Evolutionary conservation across 2,113 vertebrate species (phyloP).

Genomic region (Trogon melanurus): DNA sequence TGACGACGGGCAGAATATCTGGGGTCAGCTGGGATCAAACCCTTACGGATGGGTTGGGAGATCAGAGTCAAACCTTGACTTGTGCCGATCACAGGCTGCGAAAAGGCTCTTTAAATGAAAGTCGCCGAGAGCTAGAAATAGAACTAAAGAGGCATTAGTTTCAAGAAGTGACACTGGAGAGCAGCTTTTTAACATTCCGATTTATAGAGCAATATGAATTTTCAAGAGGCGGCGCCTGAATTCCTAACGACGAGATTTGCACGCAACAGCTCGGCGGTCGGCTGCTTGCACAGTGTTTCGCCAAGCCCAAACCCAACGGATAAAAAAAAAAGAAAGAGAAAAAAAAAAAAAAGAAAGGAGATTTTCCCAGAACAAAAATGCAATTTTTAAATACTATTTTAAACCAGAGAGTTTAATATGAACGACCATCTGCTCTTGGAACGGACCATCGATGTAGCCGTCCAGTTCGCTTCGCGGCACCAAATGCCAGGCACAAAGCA

Average conservation of each 20-base stretch:
- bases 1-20: neutral
- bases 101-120: neutral
- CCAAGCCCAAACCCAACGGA: neutral
- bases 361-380: neutral
- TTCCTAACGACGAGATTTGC: neutral
- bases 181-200: neutral
- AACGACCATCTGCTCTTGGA: slow-evolving; percentile 62
- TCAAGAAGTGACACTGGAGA: neutral
- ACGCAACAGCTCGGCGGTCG: neutral
- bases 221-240: neutral
- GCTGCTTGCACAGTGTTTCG: neutral
- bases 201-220: neutral
- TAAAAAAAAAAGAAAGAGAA: neutral
- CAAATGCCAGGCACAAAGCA: neutral
- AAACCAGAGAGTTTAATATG: slow-evolving; percentile 2
- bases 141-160: neutral
- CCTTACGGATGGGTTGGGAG: neutral
- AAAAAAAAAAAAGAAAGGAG: neutral
- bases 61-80: neutral
- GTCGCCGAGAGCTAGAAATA: neutral
- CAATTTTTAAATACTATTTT: neutral
- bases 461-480: neutral
- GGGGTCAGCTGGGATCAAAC: neutral
- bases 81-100: neutral
- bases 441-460: neutral